Base-by-base conservation (phyloP, 2,113 vertebrate species). In the Pongo pygmaeus region DNA sequence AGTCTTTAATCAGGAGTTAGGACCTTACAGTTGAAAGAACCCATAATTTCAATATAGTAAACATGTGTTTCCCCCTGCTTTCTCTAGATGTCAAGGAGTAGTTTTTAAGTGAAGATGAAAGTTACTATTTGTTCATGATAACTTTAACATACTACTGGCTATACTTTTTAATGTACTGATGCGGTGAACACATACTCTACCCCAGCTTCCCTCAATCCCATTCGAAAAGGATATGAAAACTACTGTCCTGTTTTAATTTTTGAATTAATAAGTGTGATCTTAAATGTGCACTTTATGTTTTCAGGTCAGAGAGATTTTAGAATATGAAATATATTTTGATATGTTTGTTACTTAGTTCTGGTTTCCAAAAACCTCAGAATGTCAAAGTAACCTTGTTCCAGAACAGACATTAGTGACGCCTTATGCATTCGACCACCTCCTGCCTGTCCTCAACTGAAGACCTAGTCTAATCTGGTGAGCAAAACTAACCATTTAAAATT, bases 1-100 rank as follows among this genome's bases (percentile, higher is more conserved):
- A 96, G 94, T 88, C 97, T 97, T 98, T 98, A 96, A 97, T 97
- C 93, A 97, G 48, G 88, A 96, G 27, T 96, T 91, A 93, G 52
- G 77, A n/a, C 67, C 55, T 23, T 64, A 81, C 52, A 61, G 84
- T 96, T 96, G 92, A 97, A 97, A 94, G 92, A 97, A 96, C 90
- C 96, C 88, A 67, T 97, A 97, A 97, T 97, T 97, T 97, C 78
- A 95, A 93, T 96, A 98, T 94, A 78, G 80, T 92, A 85, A 94
- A 83, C 93, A 90, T 43, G 75, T 97, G 83, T 90, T 95, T 85
- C 6, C 10, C 27, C 10, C 40, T 50, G 35, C 77, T 97, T 97
- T 77, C 94, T 89, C 50, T 81, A 84, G 46, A 61, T 88, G 20
- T 61, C n/a, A 89, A 95, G 59, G 80, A 72, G 48, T 67, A 87